A percentile compares a stretch with the other conserved stretches of the same genome.
These are phyloP conservation scores for Arrhamphus sclerolepis DNA, from an alignment of 2,797 vertebrate genomes.

Conservation along the genomic window DNA sequence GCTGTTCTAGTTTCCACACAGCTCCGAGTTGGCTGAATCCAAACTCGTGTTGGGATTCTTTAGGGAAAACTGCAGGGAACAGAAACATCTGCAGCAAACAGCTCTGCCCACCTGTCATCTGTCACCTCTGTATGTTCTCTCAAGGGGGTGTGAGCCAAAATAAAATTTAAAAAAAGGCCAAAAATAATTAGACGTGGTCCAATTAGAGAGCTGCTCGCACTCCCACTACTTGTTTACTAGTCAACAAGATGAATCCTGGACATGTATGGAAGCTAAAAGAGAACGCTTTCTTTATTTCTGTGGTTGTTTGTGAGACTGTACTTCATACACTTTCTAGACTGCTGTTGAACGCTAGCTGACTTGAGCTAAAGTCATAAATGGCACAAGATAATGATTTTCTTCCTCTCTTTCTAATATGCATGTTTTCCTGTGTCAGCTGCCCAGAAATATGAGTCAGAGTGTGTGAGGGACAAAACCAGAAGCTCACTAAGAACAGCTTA, in stretches of 20 bases:
- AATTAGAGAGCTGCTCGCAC: constrained; percentile 31
- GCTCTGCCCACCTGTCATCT: constrained; percentile 52
- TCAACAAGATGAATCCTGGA: constrained; percentile 10
- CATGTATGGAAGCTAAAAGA: constrained; percentile 1
- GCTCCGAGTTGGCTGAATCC: constrained; percentile 19
- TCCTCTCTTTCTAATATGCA: constrained; percentile 18
- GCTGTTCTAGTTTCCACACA: not conserved
- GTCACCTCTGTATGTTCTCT: constrained; percentile 48
- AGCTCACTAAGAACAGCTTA: constrained; percentile 46
- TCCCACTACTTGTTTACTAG: constrained; percentile 10
- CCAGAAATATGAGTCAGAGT: constrained; percentile 37
- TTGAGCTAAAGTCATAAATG: not conserved
- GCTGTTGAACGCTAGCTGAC: not conserved
- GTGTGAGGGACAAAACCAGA: constrained; percentile 26
- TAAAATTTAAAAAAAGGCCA: not conserved
- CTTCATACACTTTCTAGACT: constrained; percentile 2
- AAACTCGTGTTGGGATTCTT: constrained; percentile 24
- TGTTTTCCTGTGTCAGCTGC: constrained; percentile 2
- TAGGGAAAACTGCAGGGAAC: constrained; percentile 26
- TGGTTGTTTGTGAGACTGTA: not conserved
- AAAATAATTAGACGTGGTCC: constrained; percentile 17
- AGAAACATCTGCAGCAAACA: constrained; percentile 7
- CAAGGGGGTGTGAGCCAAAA: constrained; percentile 7
- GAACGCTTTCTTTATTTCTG: not conserved
- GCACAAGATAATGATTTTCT: constrained; percentile 7